Conservation (phyloP, 2,113 vertebrate genomes). For the Syrrhaptes paradoxus region DNA sequence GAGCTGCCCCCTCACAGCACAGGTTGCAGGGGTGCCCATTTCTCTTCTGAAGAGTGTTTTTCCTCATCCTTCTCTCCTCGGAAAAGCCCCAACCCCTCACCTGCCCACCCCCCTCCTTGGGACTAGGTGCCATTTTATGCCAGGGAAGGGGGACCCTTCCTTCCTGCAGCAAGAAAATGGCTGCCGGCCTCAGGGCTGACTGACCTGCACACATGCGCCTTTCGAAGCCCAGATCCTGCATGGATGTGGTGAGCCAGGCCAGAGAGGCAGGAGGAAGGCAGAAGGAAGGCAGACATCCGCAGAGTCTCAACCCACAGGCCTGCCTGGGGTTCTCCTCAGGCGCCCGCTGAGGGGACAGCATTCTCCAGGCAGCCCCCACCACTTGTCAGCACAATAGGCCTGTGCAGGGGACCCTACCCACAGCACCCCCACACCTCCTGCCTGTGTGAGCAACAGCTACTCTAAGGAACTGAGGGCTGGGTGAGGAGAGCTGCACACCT, state of each 20-base stretch:
- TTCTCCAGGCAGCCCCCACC: rapidly evolving
- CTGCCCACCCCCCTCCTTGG: too few species aligned
- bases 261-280: rapidly evolving
- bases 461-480: neutral
- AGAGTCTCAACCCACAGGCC: neutral
- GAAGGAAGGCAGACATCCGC: neutral
- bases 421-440: rapidly evolving
- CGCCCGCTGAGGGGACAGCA: rapidly evolving
- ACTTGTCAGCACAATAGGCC: rapidly evolving
- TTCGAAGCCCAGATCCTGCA: neutral
- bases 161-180: rapidly evolving
- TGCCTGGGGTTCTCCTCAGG: neutral
- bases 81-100: neutral
- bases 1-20: rapidly evolving
- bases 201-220: rapidly evolving
- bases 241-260: neutral
- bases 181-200: rapidly evolving
- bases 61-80: neutral
- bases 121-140: neutral
- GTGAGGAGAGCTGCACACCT: neutral
- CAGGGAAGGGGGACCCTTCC: neutral
- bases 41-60: neutral
- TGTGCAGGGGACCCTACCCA: rapidly evolving
- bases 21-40: rapidly evolving
- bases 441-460: neutral